Conservation (phyloP, 2,888 invertebrate species). For the Artemia sinica region DNA sequence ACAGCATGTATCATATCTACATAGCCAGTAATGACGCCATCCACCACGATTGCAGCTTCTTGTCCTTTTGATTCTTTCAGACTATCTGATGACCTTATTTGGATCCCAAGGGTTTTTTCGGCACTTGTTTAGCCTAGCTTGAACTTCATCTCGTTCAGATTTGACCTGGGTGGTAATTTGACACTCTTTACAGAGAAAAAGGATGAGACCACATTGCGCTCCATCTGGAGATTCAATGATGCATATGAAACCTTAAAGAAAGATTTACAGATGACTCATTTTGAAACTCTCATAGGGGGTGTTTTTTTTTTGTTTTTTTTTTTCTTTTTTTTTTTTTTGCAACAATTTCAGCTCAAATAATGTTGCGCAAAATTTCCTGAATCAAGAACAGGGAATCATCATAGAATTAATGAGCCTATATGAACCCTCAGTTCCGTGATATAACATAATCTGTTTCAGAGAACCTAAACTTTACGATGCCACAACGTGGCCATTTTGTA, state of each 20-base stretch:
- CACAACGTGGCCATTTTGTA: no score
- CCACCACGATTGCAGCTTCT: not conserved
- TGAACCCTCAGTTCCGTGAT: no score
- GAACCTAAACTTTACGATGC: no score
- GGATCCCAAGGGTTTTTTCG: not conserved
- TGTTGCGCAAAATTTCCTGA: no score
- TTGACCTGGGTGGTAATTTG: not conserved
- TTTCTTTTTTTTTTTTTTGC: no score
- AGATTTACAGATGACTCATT: no score
- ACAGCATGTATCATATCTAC: not conserved
- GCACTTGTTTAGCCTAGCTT: not conserved
- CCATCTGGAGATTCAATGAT: conserved; percentile 11
- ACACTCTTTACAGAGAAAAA: conserved; percentile 5
- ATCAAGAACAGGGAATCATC: no score
- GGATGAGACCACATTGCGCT: conserved; percentile 1
- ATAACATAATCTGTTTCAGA: no score
- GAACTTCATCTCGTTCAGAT: not conserved
- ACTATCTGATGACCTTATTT: not conserved
- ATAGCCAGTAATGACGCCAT: not conserved
- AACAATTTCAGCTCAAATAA: no score
- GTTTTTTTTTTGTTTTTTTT: no score
- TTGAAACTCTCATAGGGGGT: no score
- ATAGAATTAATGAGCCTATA: no score
- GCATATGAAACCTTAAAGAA: not conserved
- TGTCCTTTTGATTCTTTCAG: not conserved